Evolutionary conservation across 2,888 invertebrate species (phyloP).

Genomic region (Epirrhoe alternata): DNA sequence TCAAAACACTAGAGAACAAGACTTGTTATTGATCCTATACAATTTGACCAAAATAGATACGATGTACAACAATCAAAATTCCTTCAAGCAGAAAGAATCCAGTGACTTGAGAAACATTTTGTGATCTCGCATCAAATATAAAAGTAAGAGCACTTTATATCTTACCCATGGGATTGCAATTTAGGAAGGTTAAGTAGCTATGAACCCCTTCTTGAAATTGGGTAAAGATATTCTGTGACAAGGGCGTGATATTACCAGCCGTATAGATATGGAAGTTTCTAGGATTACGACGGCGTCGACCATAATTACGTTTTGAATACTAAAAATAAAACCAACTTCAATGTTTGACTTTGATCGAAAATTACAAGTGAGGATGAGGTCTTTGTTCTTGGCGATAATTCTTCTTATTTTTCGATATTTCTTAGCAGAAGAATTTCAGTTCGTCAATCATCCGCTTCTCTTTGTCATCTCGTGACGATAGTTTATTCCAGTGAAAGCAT

Average conservation of each 20-base stretch:
- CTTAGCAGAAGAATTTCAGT: no score
- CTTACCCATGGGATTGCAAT: conserved; percentile 13
- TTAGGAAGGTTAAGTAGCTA: conserved; percentile 19
- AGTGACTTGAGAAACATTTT: background rate
- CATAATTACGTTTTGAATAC: no score
- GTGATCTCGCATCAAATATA: conserved; percentile 8
- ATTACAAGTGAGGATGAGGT: no score
- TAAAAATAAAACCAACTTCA: no score
- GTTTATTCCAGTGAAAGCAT: no score
- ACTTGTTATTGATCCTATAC: background rate
- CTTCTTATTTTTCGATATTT: no score
- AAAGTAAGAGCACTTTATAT: conserved; percentile 13
- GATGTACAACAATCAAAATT: background rate
- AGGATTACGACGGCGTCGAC: background rate
- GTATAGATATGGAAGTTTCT: background rate
- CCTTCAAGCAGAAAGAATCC: background rate
- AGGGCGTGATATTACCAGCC: background rate
- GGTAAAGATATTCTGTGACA: background rate
- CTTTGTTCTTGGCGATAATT: no score
- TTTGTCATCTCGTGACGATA: no score
- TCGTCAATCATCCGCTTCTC: no score
- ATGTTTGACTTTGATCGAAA: no score
- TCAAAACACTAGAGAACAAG: background rate
- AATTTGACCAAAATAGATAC: background rate
- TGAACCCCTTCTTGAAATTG: conserved; percentile 8